Evolutionary conservation across 2,888 invertebrate species (phyloP).

Genomic region (Drosophila anomelani): DNA sequence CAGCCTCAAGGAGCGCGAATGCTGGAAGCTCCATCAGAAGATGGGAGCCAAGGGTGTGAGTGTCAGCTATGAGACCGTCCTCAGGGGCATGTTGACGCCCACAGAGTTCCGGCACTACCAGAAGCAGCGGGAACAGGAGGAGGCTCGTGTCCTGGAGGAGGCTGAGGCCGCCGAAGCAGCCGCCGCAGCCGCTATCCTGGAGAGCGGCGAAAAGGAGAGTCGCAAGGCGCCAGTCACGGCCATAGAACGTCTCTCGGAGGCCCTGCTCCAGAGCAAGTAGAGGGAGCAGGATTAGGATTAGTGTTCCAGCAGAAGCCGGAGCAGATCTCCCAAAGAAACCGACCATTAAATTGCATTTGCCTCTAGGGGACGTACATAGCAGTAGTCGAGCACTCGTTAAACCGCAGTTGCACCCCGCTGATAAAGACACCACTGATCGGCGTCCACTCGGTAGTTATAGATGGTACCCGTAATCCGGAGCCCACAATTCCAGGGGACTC

Average conservation of each 20-base stretch:
- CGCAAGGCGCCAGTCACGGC: conserved; percentile 63
- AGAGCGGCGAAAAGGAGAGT: conserved; percentile 46
- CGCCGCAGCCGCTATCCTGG: conserved; percentile 45
- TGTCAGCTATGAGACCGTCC: conserved; percentile 89
- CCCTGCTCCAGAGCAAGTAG: conserved; percentile 71
- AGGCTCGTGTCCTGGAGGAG: conserved; percentile 76
- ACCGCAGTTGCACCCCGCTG: conserved; percentile 57
- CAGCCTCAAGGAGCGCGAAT: conserved; percentile 87
- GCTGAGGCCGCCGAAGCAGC: conserved; percentile 71
- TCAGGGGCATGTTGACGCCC: conserved; percentile 90
- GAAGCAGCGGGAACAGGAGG: conserved; percentile 83
- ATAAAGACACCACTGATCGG: conserved; percentile 42
- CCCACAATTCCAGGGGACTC: conserved; percentile 1
- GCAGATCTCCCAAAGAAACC: conserved; percentile 17
- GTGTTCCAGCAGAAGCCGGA: neutral
- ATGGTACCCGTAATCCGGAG: conserved; percentile 20
- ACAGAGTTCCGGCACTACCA: conserved; percentile 89
- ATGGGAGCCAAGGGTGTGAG: conserved; percentile 89
- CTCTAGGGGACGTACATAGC: conserved; percentile 39
- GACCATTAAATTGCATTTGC: conserved; percentile 65
- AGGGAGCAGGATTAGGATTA: neutral
- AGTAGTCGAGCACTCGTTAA: conserved; percentile 65
- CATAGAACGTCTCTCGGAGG: conserved; percentile 76
- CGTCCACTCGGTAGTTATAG: conserved; percentile 51
- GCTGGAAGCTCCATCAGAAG: conserved; percentile 89